Evolutionary conservation across 2,797 vertebrate species (phyloP).

Genomic region (Darevskia nairensis): DNA sequence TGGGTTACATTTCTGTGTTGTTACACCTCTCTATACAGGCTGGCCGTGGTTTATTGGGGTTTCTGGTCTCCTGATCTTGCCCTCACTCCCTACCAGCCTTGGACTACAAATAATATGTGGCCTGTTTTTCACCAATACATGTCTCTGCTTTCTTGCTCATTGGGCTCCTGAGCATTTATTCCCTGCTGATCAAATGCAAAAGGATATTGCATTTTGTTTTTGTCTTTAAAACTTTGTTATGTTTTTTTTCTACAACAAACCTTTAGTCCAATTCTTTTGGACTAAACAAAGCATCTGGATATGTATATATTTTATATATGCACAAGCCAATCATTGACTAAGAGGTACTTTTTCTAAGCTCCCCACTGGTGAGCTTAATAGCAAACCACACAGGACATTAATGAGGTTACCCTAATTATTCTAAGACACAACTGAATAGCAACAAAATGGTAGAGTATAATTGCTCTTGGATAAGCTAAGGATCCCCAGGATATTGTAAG

Average conservation of each 20-base stretch:
- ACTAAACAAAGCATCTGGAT: neutral
- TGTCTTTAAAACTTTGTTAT: neutral
- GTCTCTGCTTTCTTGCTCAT: too few species aligned
- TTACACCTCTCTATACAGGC: too few species aligned
- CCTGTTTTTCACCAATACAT: too few species aligned
- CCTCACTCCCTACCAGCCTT: too few species aligned
- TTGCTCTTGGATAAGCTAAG: neutral
- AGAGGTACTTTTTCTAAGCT: neutral
- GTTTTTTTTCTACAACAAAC: neutral
- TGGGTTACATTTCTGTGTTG: too few species aligned
- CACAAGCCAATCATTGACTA: conserved; percentile 9
- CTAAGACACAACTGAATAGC: neutral
- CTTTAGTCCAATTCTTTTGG: neutral
- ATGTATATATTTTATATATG: neutral
- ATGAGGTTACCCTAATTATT: conserved; percentile 20
- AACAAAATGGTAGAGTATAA: neutral
- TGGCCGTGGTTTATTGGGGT: too few species aligned
- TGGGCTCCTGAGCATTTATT: too few species aligned
- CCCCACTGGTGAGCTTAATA: conserved; percentile 21
- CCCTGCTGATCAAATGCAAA: too few species aligned
- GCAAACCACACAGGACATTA: neutral
- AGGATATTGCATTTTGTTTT: neutral
- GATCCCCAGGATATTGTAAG: neutral
- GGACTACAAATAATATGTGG: too few species aligned
- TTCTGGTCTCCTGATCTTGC: too few species aligned